These are phyloP conservation scores for Lacerta agilis DNA, from an alignment of 2,797 vertebrate genomes.

Conservation along the genomic window DNA sequence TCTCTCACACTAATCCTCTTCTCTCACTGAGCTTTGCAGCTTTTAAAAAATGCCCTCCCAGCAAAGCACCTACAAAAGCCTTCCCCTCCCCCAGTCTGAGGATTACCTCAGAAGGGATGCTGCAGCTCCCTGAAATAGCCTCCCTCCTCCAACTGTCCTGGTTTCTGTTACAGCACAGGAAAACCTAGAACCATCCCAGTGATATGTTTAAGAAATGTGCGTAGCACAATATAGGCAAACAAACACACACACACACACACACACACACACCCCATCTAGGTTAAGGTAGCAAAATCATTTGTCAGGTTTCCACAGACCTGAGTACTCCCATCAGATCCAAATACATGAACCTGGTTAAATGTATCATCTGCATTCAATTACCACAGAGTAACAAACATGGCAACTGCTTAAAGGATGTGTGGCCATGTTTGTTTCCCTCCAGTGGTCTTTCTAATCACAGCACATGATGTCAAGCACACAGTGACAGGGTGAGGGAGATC, in stretches of 20 bases:
- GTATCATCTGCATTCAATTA: background rate
- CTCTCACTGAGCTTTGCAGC: slow-evolving; percentile 57
- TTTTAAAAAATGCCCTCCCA: slow-evolving; percentile 54
- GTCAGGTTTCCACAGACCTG: background rate
- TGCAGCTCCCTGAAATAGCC: slow-evolving; percentile 63
- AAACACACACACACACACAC: background rate
- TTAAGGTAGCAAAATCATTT: background rate
- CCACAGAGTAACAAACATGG: background rate
- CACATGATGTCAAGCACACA: background rate
- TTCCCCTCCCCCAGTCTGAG: slow-evolving; percentile 39
- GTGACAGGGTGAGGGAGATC: background rate
- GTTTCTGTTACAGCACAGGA: slow-evolving; percentile 45
- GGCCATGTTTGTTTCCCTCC: background rate
- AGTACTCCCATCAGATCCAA: background rate
- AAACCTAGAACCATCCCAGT: background rate
- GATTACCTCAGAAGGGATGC: slow-evolving; percentile 64
- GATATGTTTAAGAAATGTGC: background rate
- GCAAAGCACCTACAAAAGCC: slow-evolving; percentile 46
- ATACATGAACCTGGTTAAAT: background rate
- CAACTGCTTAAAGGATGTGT: background rate
- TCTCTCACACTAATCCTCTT: slow-evolving; percentile 63
- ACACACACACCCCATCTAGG: background rate
- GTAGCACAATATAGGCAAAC: background rate
- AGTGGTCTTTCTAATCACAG: background rate
- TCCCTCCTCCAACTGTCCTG: slow-evolving; percentile 60